Evolutionary conservation across 2,888 invertebrate species (phyloP), one percentile per base, ranked within the genome.

Genomic region (Cryptus armator): DNA sequence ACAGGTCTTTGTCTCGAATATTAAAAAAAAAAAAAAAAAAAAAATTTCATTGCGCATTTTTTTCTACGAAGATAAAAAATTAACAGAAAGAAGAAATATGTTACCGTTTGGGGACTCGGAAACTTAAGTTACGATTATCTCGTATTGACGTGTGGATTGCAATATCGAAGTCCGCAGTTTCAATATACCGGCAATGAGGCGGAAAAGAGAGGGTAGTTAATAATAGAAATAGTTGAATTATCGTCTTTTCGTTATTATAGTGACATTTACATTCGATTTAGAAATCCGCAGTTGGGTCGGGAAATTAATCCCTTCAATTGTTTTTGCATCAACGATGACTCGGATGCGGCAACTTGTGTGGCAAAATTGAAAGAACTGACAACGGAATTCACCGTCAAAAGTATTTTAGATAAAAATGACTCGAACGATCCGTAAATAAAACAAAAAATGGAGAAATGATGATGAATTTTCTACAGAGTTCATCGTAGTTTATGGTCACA

Each of bases 401-500:
- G 91, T 91, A 44, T 24, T 24, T 24, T 86, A 87, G 16, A 19
- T n/a, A 85, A 87, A 6, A 53, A 19, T 19, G 19, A 19, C 19
- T 53, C 19, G 51, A 53, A 53, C 51, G 16, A n/a, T 53, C 16
- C 16, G n/a, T 2, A 53, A 19, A 10, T 37, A 16, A 56, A 2
- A 43, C 16, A n/a, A 24, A 44, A 19, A 19, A 6, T 3, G 16
- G 2, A 4, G 62, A 24, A 76, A 24, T 5, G 16, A 6, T 19
- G 12, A 62, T 46, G 0, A 64, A 83, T 76, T 46, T 29, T 32
- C 16, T 14, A 37, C 62, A 92, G 92, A 88, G 62, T 87, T 82
- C 24, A 92, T 96, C 6, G 92, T 97, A 2, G 95, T 97, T 0
- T 97, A 97, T 90, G 97, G 97, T 0, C 94, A 95, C 19, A 95